Percentiles rank a stretch among this genome's conserved stretches.
These are phyloP conservation scores for Scaptomyza hsui DNA, from an alignment of 1,140 invertebrate genomes.

Conservation along the genomic window DNA sequence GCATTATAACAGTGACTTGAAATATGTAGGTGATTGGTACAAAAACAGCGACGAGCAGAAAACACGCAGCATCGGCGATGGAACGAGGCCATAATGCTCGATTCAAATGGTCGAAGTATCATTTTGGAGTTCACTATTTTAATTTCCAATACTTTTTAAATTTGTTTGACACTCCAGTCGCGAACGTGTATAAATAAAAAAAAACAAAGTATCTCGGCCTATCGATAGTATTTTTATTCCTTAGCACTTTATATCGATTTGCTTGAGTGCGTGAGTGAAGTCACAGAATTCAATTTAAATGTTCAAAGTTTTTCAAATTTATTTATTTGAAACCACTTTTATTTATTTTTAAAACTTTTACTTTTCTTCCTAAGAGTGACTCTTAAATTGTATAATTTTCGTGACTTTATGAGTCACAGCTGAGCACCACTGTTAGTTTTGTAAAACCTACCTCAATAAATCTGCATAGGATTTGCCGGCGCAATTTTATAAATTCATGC, in stretches of 20 bases:
- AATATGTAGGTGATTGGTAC: constrained; percentile 70
- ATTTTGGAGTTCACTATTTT: constrained; percentile 34
- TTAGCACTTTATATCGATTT: neutral
- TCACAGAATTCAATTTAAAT: neutral
- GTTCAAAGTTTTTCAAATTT: no score
- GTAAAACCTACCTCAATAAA: neutral
- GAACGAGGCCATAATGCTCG: constrained; percentile 40
- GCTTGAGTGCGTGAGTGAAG: neutral
- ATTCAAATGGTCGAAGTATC: constrained; percentile 59
- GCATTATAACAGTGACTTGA: constrained; percentile 88
- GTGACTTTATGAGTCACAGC: neutral
- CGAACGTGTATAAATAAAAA: constrained; percentile 1
- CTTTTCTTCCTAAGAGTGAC: no score
- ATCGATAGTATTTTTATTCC: constrained; percentile 11
- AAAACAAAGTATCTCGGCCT: constrained; percentile 7
- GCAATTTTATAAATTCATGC: neutral
- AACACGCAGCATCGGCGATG: constrained; percentile 61
- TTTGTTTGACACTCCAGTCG: constrained; percentile 14
- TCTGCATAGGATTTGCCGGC: neutral
- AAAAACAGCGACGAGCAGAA: constrained; percentile 51
- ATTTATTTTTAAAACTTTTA: no score
- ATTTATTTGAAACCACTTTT: no score
- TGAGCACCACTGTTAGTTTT: neutral
- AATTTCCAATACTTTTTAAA: constrained; percentile 24
- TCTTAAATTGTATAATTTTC: neutral